Percentiles rank a stretch among this genome's conserved stretches.
Conservation (phyloP, 1,140 invertebrate genomes). For the Zeugodacus cucurbitae region DNA sequence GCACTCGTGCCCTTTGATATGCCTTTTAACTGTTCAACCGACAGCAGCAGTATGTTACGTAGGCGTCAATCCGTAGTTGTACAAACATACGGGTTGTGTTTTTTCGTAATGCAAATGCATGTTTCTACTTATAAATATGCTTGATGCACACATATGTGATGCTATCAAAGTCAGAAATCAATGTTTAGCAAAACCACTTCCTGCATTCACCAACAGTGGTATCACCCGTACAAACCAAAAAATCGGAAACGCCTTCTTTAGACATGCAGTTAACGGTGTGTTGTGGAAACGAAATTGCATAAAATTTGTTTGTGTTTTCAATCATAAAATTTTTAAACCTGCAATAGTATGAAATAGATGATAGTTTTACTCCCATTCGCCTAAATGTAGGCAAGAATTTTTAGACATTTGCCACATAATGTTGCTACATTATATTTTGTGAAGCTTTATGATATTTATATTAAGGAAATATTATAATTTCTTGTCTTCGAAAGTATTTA, state of each 20-base stretch:
- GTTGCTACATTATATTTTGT: too few relatives aligned
- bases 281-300: too few relatives aligned
- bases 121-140: neutral
- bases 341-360: too few relatives aligned
- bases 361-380: too few relatives aligned
- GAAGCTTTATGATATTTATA: too few relatives aligned
- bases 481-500: too few relatives aligned
- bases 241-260: neutral
- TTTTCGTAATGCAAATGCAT: neutral
- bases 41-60: neutral
- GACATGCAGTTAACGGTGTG: neutral
- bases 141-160: neutral
- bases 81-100: neutral
- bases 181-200: neutral
- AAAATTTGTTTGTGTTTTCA: too few relatives aligned
- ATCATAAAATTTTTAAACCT: too few relatives aligned
- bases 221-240: neutral
- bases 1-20: neutral
- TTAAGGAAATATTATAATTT: too few relatives aligned
- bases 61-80: neutral
- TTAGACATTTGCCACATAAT: too few relatives aligned
- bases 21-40: neutral
- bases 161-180: constrained; percentile 6
- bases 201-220: neutral
- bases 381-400: too few relatives aligned